Evolutionary conservation across 2,888 invertebrate species (phyloP).

Genomic region (Platypus cylindrus): DNA sequence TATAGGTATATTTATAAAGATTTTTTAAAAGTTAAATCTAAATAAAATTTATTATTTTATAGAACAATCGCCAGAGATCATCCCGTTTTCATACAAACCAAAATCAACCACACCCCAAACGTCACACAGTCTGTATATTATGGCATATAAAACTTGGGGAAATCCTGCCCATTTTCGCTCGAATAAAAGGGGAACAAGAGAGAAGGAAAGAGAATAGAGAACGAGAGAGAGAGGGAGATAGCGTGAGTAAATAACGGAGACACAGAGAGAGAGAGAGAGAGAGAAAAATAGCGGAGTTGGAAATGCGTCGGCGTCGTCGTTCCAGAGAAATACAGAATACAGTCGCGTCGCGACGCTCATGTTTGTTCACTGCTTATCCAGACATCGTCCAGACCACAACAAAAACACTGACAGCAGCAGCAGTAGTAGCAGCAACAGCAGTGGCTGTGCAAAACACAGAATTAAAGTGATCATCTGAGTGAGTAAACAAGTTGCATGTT

Average conservation of each 20-base stretch:
- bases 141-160: constrained; percentile 38
- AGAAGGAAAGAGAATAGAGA: too few species aligned
- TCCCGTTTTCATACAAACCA: too few species aligned
- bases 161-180: constrained; percentile 39
- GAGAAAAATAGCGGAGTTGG: too few species aligned
- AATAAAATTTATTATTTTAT: too few species aligned
- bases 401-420: constrained; percentile 1
- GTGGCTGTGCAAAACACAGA: too few species aligned
- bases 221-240: too few species aligned
- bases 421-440: constrained; percentile 5
- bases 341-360: constrained; percentile 15
- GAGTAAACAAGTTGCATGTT: constrained; percentile 15
- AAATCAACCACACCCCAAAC: constrained; percentile 39
- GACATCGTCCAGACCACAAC: constrained; percentile 12
- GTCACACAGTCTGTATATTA: constrained; percentile 43
- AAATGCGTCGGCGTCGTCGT: constrained; percentile 37
- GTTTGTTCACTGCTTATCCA: constrained; percentile 13
- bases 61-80: too few species aligned
- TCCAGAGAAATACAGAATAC: constrained; percentile 27
- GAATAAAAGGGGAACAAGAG: too few species aligned
- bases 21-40: too few species aligned
- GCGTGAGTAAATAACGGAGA: too few species aligned
- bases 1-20: constrained; percentile 31
- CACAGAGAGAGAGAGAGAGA: too few species aligned
- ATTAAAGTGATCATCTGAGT: too few species aligned